These are phyloP conservation scores for Cephalopterus ornatus DNA, from an alignment of 2,113 vertebrate genomes.

Conservation along the genomic window DNA sequence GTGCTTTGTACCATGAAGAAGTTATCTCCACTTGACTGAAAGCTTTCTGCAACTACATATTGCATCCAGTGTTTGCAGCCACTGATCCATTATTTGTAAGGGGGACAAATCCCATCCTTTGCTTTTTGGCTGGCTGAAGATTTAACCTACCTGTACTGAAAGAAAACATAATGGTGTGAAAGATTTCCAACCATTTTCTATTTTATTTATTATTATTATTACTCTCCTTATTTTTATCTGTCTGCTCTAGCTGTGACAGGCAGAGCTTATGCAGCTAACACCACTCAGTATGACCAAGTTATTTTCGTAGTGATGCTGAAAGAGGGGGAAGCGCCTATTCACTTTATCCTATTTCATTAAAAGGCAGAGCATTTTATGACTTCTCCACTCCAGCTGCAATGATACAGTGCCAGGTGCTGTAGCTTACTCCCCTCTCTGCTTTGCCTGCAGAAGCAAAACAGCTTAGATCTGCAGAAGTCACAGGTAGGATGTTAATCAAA, in stretches of 20 bases:
- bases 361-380: constrained; percentile 21
- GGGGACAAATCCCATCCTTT: not conserved
- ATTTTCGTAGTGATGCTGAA: not conserved
- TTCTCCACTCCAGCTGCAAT: not conserved
- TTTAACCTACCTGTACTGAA: not conserved
- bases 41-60: constrained; percentile 13
- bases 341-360: constrained; percentile 8
- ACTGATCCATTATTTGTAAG: constrained; percentile 1
- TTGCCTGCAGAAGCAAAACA: constrained; percentile 29
- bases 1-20: constrained; percentile 52
- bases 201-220: not conserved
- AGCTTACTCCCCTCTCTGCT: not conserved
- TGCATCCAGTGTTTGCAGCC: not conserved
- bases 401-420: not conserved
- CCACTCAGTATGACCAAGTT: not conserved
- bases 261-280: not conserved
- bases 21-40: constrained; percentile 32
- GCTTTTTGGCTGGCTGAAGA: not conserved
- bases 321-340: not conserved
- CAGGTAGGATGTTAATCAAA: constrained; percentile 64
- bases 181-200: not conserved
- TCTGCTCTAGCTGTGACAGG: not conserved
- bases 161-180: not conserved
- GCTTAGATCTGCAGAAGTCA: not conserved
- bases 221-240: not conserved